These are phyloP conservation scores for Drosophila navojoa DNA, from an alignment of 1,140 invertebrate genomes.

Conservation along the genomic window DNA sequence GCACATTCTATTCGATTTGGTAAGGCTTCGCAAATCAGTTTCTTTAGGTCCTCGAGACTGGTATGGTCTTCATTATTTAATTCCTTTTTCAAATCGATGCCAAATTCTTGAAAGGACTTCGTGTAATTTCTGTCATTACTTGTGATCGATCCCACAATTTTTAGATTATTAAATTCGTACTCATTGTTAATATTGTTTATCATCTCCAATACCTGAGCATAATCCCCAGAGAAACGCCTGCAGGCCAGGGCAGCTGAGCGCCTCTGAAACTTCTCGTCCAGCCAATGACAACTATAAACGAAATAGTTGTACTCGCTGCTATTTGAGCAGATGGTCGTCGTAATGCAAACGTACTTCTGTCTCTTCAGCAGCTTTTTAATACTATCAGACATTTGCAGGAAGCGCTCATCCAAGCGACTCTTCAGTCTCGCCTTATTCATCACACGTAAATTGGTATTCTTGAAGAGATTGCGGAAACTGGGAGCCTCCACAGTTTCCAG, in stretches of 20 bases:
- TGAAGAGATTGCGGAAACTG: conserved; percentile 39
- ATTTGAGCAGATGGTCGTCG: conserved; percentile 24
- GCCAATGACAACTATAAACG: conserved; percentile 40
- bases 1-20: conserved; percentile 30
- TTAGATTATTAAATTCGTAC: conserved; percentile 26
- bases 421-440: conserved; percentile 17
- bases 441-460: conserved; percentile 26
- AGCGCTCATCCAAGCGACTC: conserved; percentile 19
- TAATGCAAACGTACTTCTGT: conserved; percentile 35
- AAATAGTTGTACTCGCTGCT: conserved; percentile 4
- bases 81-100: not conserved
- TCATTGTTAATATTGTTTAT: conserved; percentile 19
- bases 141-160: conserved; percentile 27
- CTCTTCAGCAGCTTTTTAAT: conserved; percentile 7
- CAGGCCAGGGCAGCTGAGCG: conserved; percentile 28
- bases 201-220: conserved; percentile 7
- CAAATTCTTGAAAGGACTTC: conserved; percentile 20
- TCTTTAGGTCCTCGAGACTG: not conserved
- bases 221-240: not conserved
- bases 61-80: not conserved
- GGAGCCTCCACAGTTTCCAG: conserved; percentile 10
- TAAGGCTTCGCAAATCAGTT: conserved; percentile 5
- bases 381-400: conserved; percentile 11
- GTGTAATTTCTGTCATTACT: conserved; percentile 1
- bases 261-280: conserved; percentile 29